phyloP scores from a whole-genome alignment of 30 jellyfish, hydroid and myxozoan species.

The Rhopilema esculentum region DNA sequence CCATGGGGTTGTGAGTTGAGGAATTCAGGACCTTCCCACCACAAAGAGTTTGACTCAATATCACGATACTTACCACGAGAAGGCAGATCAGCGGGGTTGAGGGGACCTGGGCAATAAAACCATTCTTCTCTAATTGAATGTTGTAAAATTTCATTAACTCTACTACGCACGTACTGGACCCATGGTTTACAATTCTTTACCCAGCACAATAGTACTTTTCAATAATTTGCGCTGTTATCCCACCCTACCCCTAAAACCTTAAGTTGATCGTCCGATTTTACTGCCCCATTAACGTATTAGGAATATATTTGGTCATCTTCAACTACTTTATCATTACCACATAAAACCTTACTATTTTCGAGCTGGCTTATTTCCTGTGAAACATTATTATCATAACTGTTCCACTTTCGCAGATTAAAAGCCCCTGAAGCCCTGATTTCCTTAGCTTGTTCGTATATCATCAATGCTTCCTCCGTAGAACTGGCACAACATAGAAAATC shows the following conservation, averaged over 20 bases:
- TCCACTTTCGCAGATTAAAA: conserved; percentile 47
- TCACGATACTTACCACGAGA: conserved; percentile 25
- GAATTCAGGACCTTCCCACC: conserved; percentile 51
- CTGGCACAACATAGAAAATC: conserved; percentile 27
- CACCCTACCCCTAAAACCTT: not conserved
- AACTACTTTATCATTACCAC: too few species aligned
- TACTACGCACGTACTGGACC: conserved; percentile 18
- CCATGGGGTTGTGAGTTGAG: not conserved
- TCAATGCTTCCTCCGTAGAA: conserved; percentile 31
- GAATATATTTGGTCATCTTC: conserved; percentile 28
- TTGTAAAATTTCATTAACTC: not conserved
- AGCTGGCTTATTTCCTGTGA: not conserved
- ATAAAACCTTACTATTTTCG: not conserved
- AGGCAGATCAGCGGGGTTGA: conserved; percentile 34
- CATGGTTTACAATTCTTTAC: conserved; percentile 5
- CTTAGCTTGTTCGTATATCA: conserved; percentile 27
- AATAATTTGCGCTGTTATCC: not conserved
- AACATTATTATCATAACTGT: not conserved
- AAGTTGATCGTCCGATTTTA: not conserved
- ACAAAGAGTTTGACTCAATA: not conserved
- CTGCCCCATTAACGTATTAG: not conserved
- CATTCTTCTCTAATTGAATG: conserved; percentile 19
- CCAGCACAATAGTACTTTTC: conserved; percentile 19
- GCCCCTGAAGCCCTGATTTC: conserved; percentile 26
- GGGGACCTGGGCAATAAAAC: conserved; percentile 19